Conservation (phyloP, 2,113 vertebrate species). For the Elephas maximus region DNA sequence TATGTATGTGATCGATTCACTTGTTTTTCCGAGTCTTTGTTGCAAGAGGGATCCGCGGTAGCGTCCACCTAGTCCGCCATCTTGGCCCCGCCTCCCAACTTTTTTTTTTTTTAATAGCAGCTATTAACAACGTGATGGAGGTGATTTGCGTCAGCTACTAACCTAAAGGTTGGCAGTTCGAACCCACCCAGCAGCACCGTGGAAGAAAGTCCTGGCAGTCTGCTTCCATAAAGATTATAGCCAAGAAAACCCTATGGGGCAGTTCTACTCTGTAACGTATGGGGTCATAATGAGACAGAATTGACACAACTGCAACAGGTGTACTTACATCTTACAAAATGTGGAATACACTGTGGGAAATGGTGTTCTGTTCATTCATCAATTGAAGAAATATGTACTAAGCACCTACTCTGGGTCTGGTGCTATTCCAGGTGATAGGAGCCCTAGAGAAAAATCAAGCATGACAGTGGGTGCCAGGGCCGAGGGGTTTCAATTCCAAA, state of each 20-base stretch:
- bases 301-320: no score
- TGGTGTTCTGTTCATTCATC: not conserved
- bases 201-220: not conserved
- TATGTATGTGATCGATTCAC: no score
- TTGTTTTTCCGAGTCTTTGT: no score
- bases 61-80: no score
- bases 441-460: not conserved
- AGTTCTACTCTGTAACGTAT: no score
- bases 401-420: not conserved
- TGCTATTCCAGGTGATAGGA: not conserved
- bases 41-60: no score
- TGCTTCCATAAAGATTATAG: not conserved
- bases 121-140: not conserved
- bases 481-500: not conserved
- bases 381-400: not conserved
- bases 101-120: not conserved
- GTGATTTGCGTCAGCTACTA: not conserved
- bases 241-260: not conserved
- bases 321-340: not conserved
- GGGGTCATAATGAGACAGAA: not conserved
- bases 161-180: not conserved
- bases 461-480: not conserved
- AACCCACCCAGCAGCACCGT: not conserved
- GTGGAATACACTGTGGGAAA: not conserved
- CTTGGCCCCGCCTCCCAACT: no score